Base-by-base conservation (phyloP, 2,797 vertebrate genomes). In the Nyctibius grandis region DNA sequence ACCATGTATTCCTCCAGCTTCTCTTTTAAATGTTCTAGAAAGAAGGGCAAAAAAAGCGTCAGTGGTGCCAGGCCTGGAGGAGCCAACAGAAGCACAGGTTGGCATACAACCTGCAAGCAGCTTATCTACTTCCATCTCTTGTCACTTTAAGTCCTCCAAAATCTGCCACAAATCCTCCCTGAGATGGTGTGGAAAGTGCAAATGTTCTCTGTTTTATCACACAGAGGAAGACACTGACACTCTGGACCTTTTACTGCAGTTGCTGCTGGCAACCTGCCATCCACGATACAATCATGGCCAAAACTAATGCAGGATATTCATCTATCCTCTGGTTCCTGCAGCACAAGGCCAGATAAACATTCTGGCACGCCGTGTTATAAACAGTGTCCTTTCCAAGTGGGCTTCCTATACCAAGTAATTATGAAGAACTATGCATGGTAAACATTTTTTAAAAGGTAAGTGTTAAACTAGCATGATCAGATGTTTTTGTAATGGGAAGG, bases 1-100 rank as follows among this genome's bases (percentile, higher is more conserved):
- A 98, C 97, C 98, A 99, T 98, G 93, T 99, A 98, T 56, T 98
- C 98, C 96, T 99, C 98, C 95, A 99, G 97, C 87, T 98, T 98
- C 78, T 98, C 97, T 92, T 98, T 99, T 64, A 99, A 96, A 96
- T 99, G 99, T 56, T 99, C 99, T 99, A 88, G 57, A 95, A 97
- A 95, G 91, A 92, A 93, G 72, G 86, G 60, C 75, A 85, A 92
- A 94, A 79, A 87, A 81, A 74, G 76, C 0, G 20, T 97, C 94
- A 96, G 75, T 75, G 44, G 42, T 85, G 68, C 69, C 79, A 93
- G 34, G 51, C n/a, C 28, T 75, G 91, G 56, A 94, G 76, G 22
- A 93, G 47, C 53, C 47, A 86, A 93, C 91, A 93, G 19, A 67
- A 93, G 67, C 63, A 79, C 54, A 75, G 80, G 85, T 16, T 86